Evolutionary conservation across 2,797 vertebrate genomes (phyloP), one percentile per base, ranked within the genome.

Genomic region (Enteromius radiatus): DNA sequence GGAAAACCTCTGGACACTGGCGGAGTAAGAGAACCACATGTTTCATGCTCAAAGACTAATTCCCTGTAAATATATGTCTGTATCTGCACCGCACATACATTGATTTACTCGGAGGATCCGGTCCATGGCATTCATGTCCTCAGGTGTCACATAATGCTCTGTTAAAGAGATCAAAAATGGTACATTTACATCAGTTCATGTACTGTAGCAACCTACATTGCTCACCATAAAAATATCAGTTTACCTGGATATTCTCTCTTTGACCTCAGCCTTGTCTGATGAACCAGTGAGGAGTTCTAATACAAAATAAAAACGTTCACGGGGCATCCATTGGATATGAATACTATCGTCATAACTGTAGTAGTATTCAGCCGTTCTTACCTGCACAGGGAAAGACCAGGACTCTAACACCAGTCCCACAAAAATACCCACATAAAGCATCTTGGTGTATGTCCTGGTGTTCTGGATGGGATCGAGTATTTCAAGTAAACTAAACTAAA

Each of bases 71-170:
- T 69, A 19, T 69, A 56, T 59, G 23, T 61, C 6, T 26, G 4
- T 31, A 10, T 56, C 21, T 76, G 78, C 33, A 59, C 31, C 77
- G 28, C 21, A 88, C 93, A 92, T 90, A 95, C 95, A 87, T 21
- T 71, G 86, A 36, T 95, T 95, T 84, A 92, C 88, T 43, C 77
- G 65, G 76, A 95, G 90, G 85, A 95, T 95, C 88, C 89, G 92
- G 88, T 95, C 95, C 95, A 95, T 95, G 10, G 89, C 88, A 6
- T 88, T 94, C 85, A 93, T 91, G 26, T 93, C 89, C 6, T 93
- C 91, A 17, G 36, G 82, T n/a, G 89, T 88, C 47, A 71, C 0
- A 2, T 89, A 36, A 89, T 93, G 93, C 82, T 91, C 94, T 95
- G 59, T 52, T 86, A 5, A 70, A 47, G 86, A 67, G n/a, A 54